These are phyloP conservation scores for Drosophila watanabei DNA, from an alignment of 1,140 invertebrate species.

Conservation along the genomic window DNA sequence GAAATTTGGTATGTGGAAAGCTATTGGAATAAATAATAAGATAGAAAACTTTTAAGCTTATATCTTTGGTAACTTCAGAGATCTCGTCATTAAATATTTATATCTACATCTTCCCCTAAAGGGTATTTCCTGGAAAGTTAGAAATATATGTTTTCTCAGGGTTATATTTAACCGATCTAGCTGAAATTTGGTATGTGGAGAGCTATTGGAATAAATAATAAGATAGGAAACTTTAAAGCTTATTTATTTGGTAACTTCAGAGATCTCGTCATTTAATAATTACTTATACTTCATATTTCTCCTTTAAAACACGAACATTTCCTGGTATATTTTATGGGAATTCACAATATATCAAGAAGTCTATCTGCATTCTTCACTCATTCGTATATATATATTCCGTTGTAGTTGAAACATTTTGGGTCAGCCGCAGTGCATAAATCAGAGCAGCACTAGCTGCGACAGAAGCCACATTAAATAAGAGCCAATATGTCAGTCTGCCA, in stretches of 20 bases:
- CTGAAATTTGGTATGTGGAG: background rate
- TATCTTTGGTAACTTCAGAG: background rate
- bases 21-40: background rate
- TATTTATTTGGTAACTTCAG: no score
- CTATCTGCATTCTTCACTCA: constrained; percentile 30
- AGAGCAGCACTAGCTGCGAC: constrained; percentile 25
- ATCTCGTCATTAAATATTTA: background rate
- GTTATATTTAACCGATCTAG: background rate
- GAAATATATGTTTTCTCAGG: background rate
- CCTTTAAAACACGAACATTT: background rate
- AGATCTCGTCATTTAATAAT: background rate
- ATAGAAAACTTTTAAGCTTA: accelerated
- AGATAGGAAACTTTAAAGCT: accelerated
- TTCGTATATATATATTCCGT: constrained; percentile 9
- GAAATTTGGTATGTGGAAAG: background rate
- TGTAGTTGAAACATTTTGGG: constrained; percentile 60
- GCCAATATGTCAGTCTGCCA: constrained; percentile 73
- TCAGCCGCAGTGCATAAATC: constrained; percentile 74
- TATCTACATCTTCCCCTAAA: no score
- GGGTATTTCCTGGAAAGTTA: background rate
- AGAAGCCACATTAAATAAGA: constrained; percentile 58
- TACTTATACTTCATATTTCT: no score
- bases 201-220: background rate
- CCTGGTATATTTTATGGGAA: background rate
- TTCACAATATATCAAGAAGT: background rate